Conservation (phyloP, 2,888 invertebrate genomes). For the Melipona bicolor region DNA sequence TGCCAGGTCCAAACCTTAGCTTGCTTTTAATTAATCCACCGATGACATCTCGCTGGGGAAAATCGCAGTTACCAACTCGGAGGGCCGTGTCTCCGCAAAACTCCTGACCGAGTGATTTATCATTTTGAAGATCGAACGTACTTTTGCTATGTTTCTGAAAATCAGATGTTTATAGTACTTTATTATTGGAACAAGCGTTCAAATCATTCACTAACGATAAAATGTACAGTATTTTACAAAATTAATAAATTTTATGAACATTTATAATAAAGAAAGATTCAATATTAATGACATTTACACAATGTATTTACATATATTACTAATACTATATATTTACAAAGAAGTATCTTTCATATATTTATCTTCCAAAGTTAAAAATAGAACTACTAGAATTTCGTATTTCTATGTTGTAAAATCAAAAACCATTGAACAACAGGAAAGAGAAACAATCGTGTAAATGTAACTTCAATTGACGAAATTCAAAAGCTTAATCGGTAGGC, state of each 20-base stretch:
- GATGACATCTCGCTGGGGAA: conserved; percentile 5
- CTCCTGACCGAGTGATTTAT: not conserved
- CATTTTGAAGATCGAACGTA: not conserved
- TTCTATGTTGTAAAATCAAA: not conserved
- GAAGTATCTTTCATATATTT: too few relatives aligned
- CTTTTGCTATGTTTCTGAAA: not conserved
- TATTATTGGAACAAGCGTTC: too few relatives aligned
- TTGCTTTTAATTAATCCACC: conserved; percentile 41
- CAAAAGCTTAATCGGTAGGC: not conserved
- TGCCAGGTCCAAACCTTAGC: not conserved
- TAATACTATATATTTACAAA: too few relatives aligned
- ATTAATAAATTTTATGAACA: too few relatives aligned
- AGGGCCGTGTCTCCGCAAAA: conserved; percentile 2
- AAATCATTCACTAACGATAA: too few relatives aligned
- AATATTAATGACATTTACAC: too few relatives aligned
- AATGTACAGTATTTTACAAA: too few relatives aligned
- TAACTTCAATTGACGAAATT: not conserved
- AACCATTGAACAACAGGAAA: not conserved
- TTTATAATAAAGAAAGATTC: too few relatives aligned
- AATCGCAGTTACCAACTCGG: conserved; percentile 14
- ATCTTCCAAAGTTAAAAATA: too few relatives aligned
- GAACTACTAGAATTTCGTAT: too few relatives aligned
- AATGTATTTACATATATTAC: too few relatives aligned
- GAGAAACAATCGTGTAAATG: not conserved
- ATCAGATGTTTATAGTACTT: too few relatives aligned